These are phyloP conservation scores for Siphonodentalium dalli DNA, from an alignment of 2,888 invertebrate species.

Conservation along the genomic window DNA sequence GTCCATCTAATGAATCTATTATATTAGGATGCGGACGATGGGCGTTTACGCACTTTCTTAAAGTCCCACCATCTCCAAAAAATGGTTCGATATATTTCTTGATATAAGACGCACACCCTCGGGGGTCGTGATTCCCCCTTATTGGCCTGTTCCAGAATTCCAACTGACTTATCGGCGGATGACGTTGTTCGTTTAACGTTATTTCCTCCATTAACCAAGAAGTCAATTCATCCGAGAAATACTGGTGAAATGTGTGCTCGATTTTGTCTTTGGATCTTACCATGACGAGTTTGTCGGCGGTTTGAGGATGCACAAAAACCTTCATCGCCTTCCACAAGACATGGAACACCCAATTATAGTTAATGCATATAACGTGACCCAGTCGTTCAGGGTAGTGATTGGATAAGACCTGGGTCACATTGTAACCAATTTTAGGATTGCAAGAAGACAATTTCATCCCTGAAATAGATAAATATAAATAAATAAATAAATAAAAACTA, in stretches of 20 bases:
- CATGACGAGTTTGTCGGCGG: slow-evolving; percentile 54
- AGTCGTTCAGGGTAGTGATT: slow-evolving; percentile 63
- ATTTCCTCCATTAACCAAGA: slow-evolving; percentile 59
- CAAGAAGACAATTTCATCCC: slow-evolving; percentile 59
- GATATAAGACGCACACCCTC: slow-evolving; percentile 56
- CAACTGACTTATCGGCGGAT: slow-evolving; percentile 42
- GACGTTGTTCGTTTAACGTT: slow-evolving; percentile 49
- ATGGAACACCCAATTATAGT: slow-evolving; percentile 59
- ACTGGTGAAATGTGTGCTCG: slow-evolving; percentile 41
- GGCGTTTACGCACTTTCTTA: slow-evolving; percentile 6
- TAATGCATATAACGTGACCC: slow-evolving; percentile 57
- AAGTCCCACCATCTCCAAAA: slow-evolving; percentile 1
- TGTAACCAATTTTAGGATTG: slow-evolving; percentile 59
- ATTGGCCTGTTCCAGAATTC: slow-evolving; percentile 56
- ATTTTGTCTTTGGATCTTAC: slow-evolving; percentile 52
- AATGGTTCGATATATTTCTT: slow-evolving; percentile 41
- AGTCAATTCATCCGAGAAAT: slow-evolving; percentile 52
- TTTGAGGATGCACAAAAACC: slow-evolving; percentile 54
- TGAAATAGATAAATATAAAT: slow-evolving; percentile 31
- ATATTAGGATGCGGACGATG: slow-evolving; percentile 60
- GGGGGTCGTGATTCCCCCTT: slow-evolving; percentile 54
- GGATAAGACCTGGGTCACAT: slow-evolving; percentile 51
- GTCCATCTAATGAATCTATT: too few species aligned
- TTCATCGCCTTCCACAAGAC: slow-evolving; percentile 61
- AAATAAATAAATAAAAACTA: too few species aligned